Evolutionary conservation across 2,797 vertebrate species (phyloP).

Genomic region (Carduelis carduelis): DNA sequence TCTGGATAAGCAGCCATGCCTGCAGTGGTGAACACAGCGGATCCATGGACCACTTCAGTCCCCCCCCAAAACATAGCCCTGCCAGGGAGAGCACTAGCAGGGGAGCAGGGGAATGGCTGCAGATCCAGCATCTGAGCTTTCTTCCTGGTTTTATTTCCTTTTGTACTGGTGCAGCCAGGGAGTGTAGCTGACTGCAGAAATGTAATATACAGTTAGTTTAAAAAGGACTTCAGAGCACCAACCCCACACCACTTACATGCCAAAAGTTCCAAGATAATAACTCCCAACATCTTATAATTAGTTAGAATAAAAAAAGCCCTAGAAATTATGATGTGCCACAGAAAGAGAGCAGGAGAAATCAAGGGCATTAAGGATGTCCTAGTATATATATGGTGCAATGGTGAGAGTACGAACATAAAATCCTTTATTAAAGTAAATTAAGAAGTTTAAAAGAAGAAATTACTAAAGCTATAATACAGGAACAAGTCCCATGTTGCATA

Average conservation of each 20-base stretch:
- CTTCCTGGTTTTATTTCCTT: background rate
- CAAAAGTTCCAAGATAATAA: background rate
- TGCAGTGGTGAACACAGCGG: background rate
- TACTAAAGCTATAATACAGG: background rate
- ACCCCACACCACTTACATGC: background rate
- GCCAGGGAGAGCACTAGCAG: rapidly evolving
- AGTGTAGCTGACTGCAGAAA: background rate
- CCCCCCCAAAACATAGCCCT: too few species aligned
- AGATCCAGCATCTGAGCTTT: background rate
- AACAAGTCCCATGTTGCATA: slow-evolving; percentile 5
- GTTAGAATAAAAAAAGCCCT: background rate
- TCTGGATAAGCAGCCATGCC: background rate
- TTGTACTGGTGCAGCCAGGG: background rate
- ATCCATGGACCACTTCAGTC: background rate
- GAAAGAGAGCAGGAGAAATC: slow-evolving; percentile 20
- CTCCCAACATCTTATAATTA: slow-evolving; percentile 6
- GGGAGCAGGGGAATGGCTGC: background rate
- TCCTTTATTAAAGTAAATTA: slow-evolving; percentile 36
- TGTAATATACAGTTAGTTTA: background rate
- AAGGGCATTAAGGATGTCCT: slow-evolving; percentile 34
- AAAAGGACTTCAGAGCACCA: background rate
- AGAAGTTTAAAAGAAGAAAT: slow-evolving; percentile 22
- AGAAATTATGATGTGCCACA: slow-evolving; percentile 4
- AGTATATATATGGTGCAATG: background rate
- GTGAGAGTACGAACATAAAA: background rate